A percentile compares a stretch with the other conserved stretches of the same genome.
These are phyloP conservation scores for Oscheius myriophilus DNA, from an alignment of 2,888 invertebrate species.

Conservation along the genomic window DNA sequence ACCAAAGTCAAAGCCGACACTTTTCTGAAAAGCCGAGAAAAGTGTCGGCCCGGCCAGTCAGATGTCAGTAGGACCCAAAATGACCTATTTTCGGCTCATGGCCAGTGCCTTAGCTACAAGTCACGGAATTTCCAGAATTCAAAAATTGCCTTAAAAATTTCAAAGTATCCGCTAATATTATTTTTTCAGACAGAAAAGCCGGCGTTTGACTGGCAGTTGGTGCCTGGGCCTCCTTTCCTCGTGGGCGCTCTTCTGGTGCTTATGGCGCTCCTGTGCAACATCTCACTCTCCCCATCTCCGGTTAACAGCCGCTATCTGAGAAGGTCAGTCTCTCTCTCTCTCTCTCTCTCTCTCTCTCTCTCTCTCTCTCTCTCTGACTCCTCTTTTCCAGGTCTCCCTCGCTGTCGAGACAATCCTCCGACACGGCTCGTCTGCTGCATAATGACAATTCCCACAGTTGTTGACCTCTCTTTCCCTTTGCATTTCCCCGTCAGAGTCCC, in stretches of 20 bases:
- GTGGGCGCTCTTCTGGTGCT: conserved; percentile 96
- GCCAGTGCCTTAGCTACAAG: too few species aligned
- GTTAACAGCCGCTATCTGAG: conserved; percentile 40
- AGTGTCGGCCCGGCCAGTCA: too few species aligned
- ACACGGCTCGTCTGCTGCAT: conserved; percentile 44
- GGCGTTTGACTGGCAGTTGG: conserved; percentile 59
- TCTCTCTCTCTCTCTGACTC: neutral
- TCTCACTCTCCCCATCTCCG: conserved; percentile 54
- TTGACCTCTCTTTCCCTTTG: conserved; percentile 1
- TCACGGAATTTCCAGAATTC: too few species aligned
- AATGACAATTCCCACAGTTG: conserved; percentile 24
- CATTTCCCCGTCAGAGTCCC: too few species aligned
- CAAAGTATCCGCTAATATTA: too few species aligned
- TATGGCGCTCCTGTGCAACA: conserved; percentile 85
- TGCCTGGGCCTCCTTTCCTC: conserved; percentile 91
- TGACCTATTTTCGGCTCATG: too few species aligned
- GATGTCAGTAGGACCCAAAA: too few species aligned
- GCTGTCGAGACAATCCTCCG: conserved; percentile 49
- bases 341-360: neutral
- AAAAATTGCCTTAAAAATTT: too few species aligned
- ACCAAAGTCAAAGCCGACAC: neutral
- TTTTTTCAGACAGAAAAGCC: conserved; percentile 50
- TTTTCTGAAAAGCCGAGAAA: too few species aligned
- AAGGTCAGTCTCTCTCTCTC: conserved; percentile 25
- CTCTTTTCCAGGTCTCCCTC: conserved; percentile 18